phyloP scores from a whole-genome alignment of 2,797 vertebrate genomes.

The Paguma larvata region DNA sequence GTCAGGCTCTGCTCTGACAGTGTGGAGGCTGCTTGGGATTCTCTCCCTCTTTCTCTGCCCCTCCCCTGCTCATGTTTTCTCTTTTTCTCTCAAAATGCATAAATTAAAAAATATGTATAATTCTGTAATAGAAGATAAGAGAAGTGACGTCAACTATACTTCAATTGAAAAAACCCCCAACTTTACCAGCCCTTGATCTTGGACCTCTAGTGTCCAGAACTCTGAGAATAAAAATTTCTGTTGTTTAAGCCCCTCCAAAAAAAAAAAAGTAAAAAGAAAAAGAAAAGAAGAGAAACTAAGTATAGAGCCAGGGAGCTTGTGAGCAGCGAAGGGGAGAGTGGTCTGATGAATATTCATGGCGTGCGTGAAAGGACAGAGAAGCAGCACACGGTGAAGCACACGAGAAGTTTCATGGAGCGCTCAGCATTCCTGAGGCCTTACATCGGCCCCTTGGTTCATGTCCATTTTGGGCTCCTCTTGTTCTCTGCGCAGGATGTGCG shows the following conservation, averaged over 20 bases:
- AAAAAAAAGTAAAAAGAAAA: neutral
- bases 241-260: neutral
- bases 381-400: neutral
- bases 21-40: too few species aligned
- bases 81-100: too few species aligned
- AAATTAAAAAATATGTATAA: neutral
- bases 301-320: neutral
- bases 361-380: neutral
- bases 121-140: neutral
- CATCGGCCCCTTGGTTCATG: neutral
- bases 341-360: neutral
- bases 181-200: neutral
- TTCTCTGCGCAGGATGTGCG: neutral
- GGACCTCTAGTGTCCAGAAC: neutral
- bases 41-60: too few species aligned
- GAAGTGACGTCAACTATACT: neutral
- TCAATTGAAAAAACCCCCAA: neutral
- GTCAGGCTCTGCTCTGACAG: too few species aligned
- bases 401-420: neutral
- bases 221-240: neutral
- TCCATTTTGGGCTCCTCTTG: neutral
- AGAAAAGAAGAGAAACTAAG: conserved; percentile 8
- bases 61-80: too few species aligned
- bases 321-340: neutral
- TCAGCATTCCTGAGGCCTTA: neutral